phyloP scores from a whole-genome alignment of 2,113 vertebrate species.

The Myocastor coypus region DNA sequence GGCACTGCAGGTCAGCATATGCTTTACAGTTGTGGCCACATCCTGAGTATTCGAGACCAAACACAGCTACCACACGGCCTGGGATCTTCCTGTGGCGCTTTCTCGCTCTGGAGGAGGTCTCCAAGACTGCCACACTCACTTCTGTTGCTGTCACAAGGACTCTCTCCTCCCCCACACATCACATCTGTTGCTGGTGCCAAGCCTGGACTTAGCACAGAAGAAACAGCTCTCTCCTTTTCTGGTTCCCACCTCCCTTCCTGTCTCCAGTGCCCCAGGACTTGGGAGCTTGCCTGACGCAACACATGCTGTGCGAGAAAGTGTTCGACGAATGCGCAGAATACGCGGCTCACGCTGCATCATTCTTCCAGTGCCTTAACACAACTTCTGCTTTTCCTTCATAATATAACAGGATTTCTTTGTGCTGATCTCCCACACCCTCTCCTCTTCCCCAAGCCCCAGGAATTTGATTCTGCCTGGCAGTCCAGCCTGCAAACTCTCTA shows the following conservation, averaged over 20 bases:
- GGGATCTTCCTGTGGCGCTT: not conserved
- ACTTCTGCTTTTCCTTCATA: not conserved
- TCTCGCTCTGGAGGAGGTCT: not conserved
- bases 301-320: no score
- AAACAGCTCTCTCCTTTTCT: not conserved
- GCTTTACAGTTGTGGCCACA: not conserved
- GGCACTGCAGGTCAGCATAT: not conserved
- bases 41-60: not conserved
- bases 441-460: not conserved
- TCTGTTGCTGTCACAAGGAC: not conserved
- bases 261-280: not conserved
- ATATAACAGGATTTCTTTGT: not conserved
- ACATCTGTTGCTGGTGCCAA: not conserved
- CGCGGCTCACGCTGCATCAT: rapidly evolving
- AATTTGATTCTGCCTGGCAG: not conserved
- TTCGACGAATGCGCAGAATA: not conserved
- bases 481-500: not conserved
- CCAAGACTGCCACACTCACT: not conserved
- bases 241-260: not conserved
- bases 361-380: not conserved
- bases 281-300: not conserved
- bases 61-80: not conserved
- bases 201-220: not conserved
- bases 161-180: no score
- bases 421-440: not conserved